Conservation (phyloP, 2,113 vertebrate genomes). For the Atrichornis clamosus region DNA sequence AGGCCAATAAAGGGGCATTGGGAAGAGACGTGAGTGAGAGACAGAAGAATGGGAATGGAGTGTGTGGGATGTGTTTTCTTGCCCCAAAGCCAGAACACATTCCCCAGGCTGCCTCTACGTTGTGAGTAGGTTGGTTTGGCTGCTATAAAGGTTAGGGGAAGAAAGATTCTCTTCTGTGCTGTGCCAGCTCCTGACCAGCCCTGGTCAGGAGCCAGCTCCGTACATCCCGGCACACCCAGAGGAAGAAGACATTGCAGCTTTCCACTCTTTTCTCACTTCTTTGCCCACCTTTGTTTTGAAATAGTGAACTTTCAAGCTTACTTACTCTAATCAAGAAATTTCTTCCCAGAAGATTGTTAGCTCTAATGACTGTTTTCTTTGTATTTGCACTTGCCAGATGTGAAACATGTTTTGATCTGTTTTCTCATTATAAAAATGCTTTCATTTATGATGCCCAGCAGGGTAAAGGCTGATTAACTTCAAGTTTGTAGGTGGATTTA, state of each 20-base stretch:
- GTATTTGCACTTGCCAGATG: neutral
- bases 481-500: neutral
- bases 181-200: neutral
- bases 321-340: neutral
- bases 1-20: rapidly evolving
- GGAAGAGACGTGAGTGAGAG: neutral
- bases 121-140: neutral
- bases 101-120: neutral
- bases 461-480: neutral
- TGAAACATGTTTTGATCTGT: slow-evolving; percentile 23
- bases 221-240: rapidly evolving
- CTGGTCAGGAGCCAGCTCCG: neutral
- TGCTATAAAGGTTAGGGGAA: neutral
- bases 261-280: neutral
- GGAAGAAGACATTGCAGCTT: neutral
- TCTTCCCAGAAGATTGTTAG: neutral
- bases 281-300: neutral
- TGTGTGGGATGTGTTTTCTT: neutral
- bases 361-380: neutral
- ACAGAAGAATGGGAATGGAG: neutral
- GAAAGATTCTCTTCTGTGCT: neutral
- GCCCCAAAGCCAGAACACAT: neutral
- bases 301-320: neutral
- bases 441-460: slow-evolving; percentile 9
- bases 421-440: slow-evolving; percentile 4